These are phyloP conservation scores for Pogonophryne albipinna DNA, from an alignment of 2,797 vertebrate species.

Conservation along the genomic window DNA sequence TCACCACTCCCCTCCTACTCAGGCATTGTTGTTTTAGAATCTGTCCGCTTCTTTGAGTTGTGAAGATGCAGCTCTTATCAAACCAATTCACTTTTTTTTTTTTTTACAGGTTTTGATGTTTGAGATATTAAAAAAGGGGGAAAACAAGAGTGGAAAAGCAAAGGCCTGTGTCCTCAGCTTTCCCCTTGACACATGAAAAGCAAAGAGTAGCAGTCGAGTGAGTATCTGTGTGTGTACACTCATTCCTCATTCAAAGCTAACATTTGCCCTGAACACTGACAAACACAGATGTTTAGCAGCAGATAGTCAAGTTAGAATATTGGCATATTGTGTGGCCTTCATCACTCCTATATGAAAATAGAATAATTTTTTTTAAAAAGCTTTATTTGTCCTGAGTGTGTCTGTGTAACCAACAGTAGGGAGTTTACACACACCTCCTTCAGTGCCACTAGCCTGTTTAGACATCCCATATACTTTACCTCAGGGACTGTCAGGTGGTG, in stretches of 20 bases:
- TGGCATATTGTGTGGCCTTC: constrained; percentile 74
- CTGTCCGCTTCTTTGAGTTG: constrained; percentile 47
- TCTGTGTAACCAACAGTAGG: constrained; percentile 75
- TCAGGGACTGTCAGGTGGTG: constrained; percentile 38
- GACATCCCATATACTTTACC: constrained; percentile 42
- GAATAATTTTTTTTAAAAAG: constrained; percentile 69
- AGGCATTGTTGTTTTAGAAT: constrained; percentile 49
- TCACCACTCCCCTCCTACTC: constrained; percentile 23
- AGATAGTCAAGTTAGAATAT: constrained; percentile 79
- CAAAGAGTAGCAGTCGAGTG: constrained; percentile 80
- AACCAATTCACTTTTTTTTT: constrained; percentile 55
- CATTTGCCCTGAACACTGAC: constrained; percentile 81
- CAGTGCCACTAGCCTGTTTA: constrained; percentile 39
- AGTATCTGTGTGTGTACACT: constrained; percentile 81
- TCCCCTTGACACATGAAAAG: constrained; percentile 68
- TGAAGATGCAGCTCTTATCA: constrained; percentile 58
- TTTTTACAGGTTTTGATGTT: constrained; percentile 38
- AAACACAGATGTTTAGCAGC: constrained; percentile 86
- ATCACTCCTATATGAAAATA: constrained; percentile 84
- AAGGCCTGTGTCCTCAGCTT: constrained; percentile 49
- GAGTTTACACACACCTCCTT: constrained; percentile 60
- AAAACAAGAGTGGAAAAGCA: constrained; percentile 58
- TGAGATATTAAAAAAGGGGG: constrained; percentile 48
- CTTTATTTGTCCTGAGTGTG: constrained; percentile 85
- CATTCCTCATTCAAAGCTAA: constrained; percentile 78